Base-by-base conservation (phyloP, 2,797 vertebrate genomes). In the Cossypha heuglini region DNA sequence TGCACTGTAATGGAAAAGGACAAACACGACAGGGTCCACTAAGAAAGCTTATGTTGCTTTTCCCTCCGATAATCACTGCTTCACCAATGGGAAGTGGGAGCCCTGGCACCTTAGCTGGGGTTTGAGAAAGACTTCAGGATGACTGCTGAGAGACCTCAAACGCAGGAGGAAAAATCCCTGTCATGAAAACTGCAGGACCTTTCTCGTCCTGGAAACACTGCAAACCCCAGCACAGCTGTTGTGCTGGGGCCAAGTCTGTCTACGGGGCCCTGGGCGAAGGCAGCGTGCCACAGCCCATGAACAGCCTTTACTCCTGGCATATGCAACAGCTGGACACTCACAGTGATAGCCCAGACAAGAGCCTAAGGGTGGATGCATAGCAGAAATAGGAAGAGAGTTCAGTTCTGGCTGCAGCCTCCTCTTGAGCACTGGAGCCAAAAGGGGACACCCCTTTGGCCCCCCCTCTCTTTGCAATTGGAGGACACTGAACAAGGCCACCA, bases 211-310 rank as follows among this genome's bases (percentile, higher is more conserved):
- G 35, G 46, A 55, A 90, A 52, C 45, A 20, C 64, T 72, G 58
- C 59, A 57, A 67, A 57, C 3, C 28, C 26, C 14, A 13, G 62
- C 10, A 8, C 40, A 49, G 63, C 26, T 2, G 1, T 3, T 8
- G 2, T 1, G 7, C 69, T 22, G 1, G 26, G 42, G 57, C 45
- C 0, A 0, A 33, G 42, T 5, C 57, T 31, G 81, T 42, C 28
- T 21, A 3, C 0, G 0, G 21, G 54, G 26, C 5, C 28, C 63
- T 7, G 42, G 31, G 45, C 0, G 0, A 69, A 72, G 68, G 72
- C 72, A 74, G 76, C 1, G 0, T 3, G 7, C 80, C 59, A n/a
- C 55, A 55, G 64, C 26, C 68, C 52, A 13, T 0, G 4, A 40
- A n/a, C 21, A 51, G 72, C 72, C 68, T 59, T 40, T n/a, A 37